phyloP scores from a whole-genome alignment of 2,888 invertebrate species.

The Mesochorus sp. region DNA sequence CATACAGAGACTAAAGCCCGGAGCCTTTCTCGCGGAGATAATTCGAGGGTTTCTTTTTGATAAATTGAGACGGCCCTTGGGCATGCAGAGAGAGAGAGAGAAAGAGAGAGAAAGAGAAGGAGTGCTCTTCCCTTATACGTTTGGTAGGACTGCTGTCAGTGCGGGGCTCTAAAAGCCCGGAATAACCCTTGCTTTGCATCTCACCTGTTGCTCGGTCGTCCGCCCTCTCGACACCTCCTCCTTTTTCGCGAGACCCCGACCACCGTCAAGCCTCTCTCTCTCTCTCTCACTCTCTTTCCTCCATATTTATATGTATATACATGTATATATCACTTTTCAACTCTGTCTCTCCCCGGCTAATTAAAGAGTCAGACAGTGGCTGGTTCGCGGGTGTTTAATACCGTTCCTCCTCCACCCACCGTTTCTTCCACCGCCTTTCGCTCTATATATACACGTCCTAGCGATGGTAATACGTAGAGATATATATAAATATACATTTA shows the following conservation, averaged over 20 bases:
- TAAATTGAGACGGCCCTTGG: slow-evolving; percentile 60
- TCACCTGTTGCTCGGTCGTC: slow-evolving; percentile 79
- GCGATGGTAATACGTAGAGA: background rate
- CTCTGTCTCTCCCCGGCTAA: slow-evolving; percentile 73
- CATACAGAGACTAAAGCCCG: background rate
- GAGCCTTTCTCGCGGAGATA: slow-evolving; percentile 38
- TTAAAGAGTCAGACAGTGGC: slow-evolving; percentile 80
- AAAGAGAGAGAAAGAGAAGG: background rate
- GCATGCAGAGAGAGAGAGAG: slow-evolving; percentile 34
- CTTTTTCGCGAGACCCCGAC: slow-evolving; percentile 52
- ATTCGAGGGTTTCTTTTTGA: slow-evolving; percentile 60
- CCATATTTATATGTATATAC: background rate
- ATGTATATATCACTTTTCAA: slow-evolving; percentile 46
- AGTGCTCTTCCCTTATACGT: slow-evolving; percentile 33
- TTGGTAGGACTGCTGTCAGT: slow-evolving; percentile 56
- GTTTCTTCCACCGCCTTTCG: slow-evolving; percentile 63
- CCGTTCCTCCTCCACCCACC: slow-evolving; percentile 69
- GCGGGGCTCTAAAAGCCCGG: slow-evolving; percentile 72
- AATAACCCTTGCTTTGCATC: slow-evolving; percentile 82
- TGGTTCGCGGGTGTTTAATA: slow-evolving; percentile 79
- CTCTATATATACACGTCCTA: slow-evolving; percentile 27
- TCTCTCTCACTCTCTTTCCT: background rate
- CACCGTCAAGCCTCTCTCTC: slow-evolving; percentile 33
- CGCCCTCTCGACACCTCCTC: slow-evolving; percentile 77
- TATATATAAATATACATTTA: slow-evolving; percentile 25